Evolutionary conservation across 2,113 vertebrate species (phyloP), one percentile per base, ranked within the genome.

Genomic region (Brienomyrus longianalis): DNA sequence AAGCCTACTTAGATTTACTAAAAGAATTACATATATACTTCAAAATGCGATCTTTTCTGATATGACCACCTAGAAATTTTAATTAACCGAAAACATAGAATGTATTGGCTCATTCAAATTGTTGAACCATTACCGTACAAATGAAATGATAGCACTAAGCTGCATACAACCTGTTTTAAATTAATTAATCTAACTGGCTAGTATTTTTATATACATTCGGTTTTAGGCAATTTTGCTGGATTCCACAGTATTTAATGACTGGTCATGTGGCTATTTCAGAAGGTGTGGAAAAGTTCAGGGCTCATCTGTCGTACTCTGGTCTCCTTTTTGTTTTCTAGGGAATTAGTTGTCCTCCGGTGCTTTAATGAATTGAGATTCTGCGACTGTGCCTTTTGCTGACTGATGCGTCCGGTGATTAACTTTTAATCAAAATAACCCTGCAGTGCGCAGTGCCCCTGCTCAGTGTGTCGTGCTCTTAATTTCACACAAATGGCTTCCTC

Each of bases 341-440:
- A 8, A 80, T 80, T 80, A 8, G 74, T 17, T 80, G 74, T 80
- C 74, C 74, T 80, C 35, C 0, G 15, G 74, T 80, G 11, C 70
- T 39, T 35, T 77, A 77, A 77, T 80, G 74, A 80, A 80, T 80
- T 80, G 31, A 80, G 15, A 43, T 80, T 80, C 74, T 6, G 31
- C 74, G 8, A 5, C 74, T 80, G 74, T 80, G 74, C 74, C 17
- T 80, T 80, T 80, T 80, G 74, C 74, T 80, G 74, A 80, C 74
- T 80, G 74, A 80, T 17, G 35, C 15, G 17, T 43, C 74, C 15
- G 5, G 35, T 43, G 74, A 80, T 80, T 80, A 80, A 35, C 31
- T 80, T 80, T 80, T 80, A 80, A 80, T 80, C 74, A 80, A 80
- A 80, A 19, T 80, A 43, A 39, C 35, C 74, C 70, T 77, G 70